Evolutionary conservation across 2,797 vertebrate species (phyloP).

Genomic region (Falco biarmicus): DNA sequence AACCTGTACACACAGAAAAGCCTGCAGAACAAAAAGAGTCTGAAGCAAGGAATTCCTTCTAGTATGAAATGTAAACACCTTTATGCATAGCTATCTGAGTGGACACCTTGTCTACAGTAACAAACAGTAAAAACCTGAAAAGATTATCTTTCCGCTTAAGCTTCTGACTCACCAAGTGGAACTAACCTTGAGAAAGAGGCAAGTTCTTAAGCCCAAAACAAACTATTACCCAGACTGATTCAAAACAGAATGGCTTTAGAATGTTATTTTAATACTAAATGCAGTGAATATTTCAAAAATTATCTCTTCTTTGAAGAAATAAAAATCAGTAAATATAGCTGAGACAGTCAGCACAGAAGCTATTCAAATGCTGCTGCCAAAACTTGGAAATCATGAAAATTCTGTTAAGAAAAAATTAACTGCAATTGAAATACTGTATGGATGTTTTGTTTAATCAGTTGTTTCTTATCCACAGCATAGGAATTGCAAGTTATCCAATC

Average conservation of each 20-base stretch:
- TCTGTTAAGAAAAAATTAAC: not conserved
- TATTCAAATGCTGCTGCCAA: not conserved
- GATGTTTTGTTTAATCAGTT: not conserved
- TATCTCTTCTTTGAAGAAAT: not conserved
- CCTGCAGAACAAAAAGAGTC: not conserved
- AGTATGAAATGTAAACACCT: not conserved
- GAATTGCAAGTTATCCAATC: not conserved
- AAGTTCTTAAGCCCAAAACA: not conserved
- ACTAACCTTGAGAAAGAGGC: not conserved
- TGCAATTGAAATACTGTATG: fast-evolving
- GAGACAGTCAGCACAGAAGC: not conserved
- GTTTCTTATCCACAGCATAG: not conserved
- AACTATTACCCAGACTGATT: not conserved
- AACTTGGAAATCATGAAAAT: not conserved
- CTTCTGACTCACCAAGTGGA: not conserved
- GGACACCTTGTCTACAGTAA: not conserved
- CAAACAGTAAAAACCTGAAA: not conserved
- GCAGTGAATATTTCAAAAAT: not conserved
- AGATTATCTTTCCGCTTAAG: not conserved
- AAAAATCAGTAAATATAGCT: not conserved
- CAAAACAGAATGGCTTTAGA: not conserved
- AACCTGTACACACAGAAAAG: not conserved
- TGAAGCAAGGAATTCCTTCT: not conserved
- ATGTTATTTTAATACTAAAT: not conserved
- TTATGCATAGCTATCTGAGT: not conserved